These are phyloP conservation scores for Hirtodrosophila duncani DNA, from an alignment of 2,888 invertebrate genomes.

Conservation along the genomic window DNA sequence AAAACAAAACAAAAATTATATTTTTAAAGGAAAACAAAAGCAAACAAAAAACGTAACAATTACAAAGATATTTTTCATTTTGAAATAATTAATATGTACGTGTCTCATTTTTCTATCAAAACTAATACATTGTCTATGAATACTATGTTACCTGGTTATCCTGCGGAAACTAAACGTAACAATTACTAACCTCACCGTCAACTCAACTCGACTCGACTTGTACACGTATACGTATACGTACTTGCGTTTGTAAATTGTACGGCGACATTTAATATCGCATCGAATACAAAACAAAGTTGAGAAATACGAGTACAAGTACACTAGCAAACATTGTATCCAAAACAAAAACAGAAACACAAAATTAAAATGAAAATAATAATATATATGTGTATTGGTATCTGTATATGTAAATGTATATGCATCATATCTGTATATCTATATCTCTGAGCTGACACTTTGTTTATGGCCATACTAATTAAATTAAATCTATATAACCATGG, in stretches of 20 bases:
- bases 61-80: not conserved
- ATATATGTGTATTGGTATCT: too few species aligned
- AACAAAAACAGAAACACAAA: too few species aligned
- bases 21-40: not conserved
- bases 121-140: constrained; percentile 8
- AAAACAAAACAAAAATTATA: not conserved
- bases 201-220: not conserved
- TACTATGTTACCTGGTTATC: constrained; percentile 46
- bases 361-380: too few species aligned
- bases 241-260: not conserved
- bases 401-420: too few species aligned
- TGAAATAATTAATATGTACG: constrained; percentile 1
- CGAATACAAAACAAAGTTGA: too few species aligned
- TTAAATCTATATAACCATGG: constrained; percentile 3
- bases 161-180: constrained; percentile 35
- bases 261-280: too few species aligned
- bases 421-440: too few species aligned
- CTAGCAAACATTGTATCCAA: too few species aligned
- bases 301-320: too few species aligned
- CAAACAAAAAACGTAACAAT: too few species aligned
- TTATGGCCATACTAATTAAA: not conserved
- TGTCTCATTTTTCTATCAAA: constrained; percentile 2
- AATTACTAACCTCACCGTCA: constrained; percentile 15
- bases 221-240: not conserved
- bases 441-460: too few species aligned